Conservation (phyloP, 2,113 vertebrate genomes). For the Petrocephalus microphthalmus region DNA sequence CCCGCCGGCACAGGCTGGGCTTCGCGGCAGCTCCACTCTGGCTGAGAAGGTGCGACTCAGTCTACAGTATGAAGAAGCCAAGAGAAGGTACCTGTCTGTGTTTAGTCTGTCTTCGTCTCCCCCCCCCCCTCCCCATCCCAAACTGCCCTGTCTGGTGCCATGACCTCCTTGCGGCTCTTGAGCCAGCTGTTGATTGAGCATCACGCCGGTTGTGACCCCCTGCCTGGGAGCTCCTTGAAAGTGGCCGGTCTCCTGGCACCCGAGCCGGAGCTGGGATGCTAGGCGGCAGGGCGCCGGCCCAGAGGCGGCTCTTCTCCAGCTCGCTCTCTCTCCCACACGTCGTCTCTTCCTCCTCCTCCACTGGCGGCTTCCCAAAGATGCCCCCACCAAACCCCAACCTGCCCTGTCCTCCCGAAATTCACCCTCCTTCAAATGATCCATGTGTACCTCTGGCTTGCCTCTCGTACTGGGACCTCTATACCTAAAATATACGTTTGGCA, state of each 20-base stretch:
- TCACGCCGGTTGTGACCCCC: background rate
- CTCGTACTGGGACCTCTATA: background rate
- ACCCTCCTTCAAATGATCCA: background rate
- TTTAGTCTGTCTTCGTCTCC: background rate
- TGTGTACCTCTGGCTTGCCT: background rate
- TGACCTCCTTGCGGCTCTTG: background rate
- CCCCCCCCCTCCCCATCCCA: too few relatives aligned
- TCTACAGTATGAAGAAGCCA: slow-evolving; percentile 75
- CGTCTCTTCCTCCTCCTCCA: background rate
- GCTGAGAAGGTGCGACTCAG: slow-evolving; percentile 76
- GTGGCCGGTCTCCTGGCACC: background rate
- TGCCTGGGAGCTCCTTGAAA: background rate
- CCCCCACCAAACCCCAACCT: background rate
- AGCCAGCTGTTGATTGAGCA: background rate
- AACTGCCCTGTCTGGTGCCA: background rate
- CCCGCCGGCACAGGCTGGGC: slow-evolving; percentile 51
- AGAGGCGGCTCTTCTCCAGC: background rate
- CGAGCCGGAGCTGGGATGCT: background rate
- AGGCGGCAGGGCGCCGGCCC: background rate
- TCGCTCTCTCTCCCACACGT: background rate
- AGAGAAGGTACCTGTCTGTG: slow-evolving; percentile 59
- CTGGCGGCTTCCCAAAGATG: background rate
- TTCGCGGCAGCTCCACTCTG: slow-evolving; percentile 63
- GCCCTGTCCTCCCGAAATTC: background rate
- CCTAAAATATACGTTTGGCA: background rate